A percentile compares a stretch with the other conserved stretches of the same genome.
These are phyloP conservation scores for Philonicus albiceps DNA, from an alignment of 2,888 invertebrate genomes.

Conservation along the genomic window DNA sequence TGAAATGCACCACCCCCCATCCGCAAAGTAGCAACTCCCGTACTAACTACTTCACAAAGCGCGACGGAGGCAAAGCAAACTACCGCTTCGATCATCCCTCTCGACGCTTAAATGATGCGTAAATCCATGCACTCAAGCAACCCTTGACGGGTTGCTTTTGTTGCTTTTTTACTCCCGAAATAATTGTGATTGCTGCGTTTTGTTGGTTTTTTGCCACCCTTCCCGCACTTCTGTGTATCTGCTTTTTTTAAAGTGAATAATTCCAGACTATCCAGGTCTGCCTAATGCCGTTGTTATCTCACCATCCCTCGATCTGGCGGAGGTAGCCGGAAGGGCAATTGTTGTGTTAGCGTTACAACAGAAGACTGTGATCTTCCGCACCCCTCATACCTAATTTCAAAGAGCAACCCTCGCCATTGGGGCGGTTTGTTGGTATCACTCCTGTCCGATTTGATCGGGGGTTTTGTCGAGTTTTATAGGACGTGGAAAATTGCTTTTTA, in stretches of 20 bases:
- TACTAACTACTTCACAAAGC: not conserved
- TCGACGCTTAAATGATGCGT: constrained; percentile 44
- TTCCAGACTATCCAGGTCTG: not conserved
- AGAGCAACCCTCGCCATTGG: not conserved
- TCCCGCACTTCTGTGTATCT: not conserved
- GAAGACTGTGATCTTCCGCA: constrained; percentile 19
- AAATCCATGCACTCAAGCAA: constrained; percentile 25
- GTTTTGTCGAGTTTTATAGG: not conserved
- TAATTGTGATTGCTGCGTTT: constrained; percentile 23
- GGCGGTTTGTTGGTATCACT: not conserved
- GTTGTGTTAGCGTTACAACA: constrained; percentile 44
- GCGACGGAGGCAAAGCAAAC: not conserved
- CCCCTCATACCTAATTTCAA: constrained; percentile 24
- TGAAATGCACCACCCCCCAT: not conserved
- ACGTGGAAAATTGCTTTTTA: constrained; percentile 41
- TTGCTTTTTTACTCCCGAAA: constrained; percentile 10
- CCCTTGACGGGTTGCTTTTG: constrained; percentile 13
- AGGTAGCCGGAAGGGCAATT: constrained; percentile 40
- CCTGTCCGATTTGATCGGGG: not conserved
- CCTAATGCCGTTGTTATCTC: constrained; percentile 14
- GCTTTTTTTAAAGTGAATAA: constrained; percentile 33
- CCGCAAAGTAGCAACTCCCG: not conserved
- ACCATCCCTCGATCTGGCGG: not conserved
- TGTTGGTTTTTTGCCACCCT: constrained; percentile 22
- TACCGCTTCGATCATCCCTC: constrained; percentile 25